Conservation (phyloP, 2,797 vertebrate genomes). For the Aeoliscus strigatus region DNA sequence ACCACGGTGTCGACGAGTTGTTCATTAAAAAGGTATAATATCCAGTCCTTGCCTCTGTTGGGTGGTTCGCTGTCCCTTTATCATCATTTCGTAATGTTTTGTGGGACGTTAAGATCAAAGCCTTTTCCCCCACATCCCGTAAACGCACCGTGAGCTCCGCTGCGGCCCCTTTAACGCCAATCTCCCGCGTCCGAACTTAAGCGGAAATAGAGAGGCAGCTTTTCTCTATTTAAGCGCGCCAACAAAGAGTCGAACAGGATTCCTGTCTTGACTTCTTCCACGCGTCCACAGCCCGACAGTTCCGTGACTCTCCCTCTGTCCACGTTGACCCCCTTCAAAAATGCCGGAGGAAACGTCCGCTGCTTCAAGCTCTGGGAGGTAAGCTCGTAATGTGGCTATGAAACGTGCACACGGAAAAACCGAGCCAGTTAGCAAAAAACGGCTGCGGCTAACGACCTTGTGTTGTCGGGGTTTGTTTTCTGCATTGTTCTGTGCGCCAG, state of each 20-base stretch:
- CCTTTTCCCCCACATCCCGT: fast-evolving
- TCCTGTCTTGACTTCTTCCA: constrained; percentile 14
- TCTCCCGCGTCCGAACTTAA: constrained; percentile 72
- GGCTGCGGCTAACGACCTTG: constrained; percentile 6
- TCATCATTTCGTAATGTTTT: no score
- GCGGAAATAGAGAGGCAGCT: constrained; percentile 68
- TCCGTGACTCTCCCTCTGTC: no score
- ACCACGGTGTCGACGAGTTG: no score
- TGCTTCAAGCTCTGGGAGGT: constrained; percentile 66
- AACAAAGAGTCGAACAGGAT: constrained; percentile 56
- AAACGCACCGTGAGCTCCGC: constrained; percentile 9
- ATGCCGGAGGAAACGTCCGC: constrained; percentile 74
- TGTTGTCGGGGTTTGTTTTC: fast-evolving
- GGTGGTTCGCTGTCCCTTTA: no score
- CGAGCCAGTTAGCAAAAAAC: constrained; percentile 22
- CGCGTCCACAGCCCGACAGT: neutral
- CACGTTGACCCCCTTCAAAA: neutral
- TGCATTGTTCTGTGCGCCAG: fast-evolving
- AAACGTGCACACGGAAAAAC: neutral
- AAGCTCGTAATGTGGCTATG: constrained; percentile 8
- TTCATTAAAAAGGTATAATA: no score
- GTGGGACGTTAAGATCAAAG: no score
- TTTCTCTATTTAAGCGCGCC: constrained; percentile 81
- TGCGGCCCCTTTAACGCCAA: constrained; percentile 68
- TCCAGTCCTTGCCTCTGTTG: no score